A percentile compares a stretch with the other conserved stretches of the same genome.
phyloP scores from a whole-genome alignment of 2,797 vertebrate species.

The Notolabrus celidotus region DNA sequence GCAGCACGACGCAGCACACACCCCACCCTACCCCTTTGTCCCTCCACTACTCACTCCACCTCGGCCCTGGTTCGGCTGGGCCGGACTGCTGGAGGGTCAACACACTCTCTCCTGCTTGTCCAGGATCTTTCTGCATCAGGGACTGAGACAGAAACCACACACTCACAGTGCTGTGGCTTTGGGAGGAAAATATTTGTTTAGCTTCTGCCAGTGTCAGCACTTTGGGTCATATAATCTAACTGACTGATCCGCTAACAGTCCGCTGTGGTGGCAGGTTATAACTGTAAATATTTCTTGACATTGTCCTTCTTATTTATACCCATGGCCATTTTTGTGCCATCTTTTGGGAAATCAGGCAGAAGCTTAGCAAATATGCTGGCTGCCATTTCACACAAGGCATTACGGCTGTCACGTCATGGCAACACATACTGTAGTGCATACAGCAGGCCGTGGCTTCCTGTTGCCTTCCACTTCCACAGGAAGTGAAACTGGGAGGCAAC shows the following conservation, averaged over 20 bases:
- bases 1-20: conserved; percentile 69
- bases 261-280: conserved; percentile 52
- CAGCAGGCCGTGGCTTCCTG: conserved; percentile 77
- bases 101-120: conserved; percentile 85
- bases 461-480: conserved; percentile 79
- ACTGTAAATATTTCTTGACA: conserved; percentile 2
- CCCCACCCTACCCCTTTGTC: conserved; percentile 40
- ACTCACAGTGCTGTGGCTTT: conserved; percentile 81
- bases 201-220: conserved; percentile 78
- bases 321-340: conserved; percentile 26
- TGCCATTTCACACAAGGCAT: conserved; percentile 83
- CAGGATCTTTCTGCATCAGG: conserved; percentile 85
- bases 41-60: conserved; percentile 79
- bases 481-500: conserved; percentile 81
- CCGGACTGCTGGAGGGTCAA: conserved; percentile 77
- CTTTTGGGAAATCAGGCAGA: conserved; percentile 75
- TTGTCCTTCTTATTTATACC: not conserved
- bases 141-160: conserved; percentile 83
- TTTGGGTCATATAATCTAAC: conserved; percentile 18
- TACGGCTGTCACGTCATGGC: conserved; percentile 82
- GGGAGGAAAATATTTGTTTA: conserved; percentile 85
- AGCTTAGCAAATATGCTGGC: conserved; percentile 85
- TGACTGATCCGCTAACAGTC: conserved; percentile 44
- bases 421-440: conserved; percentile 70
- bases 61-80: conserved; percentile 72